Percentiles rank a stretch among this genome's conserved stretches.
Conservation (phyloP, 2,797 vertebrate genomes). For the Macropus fuliginosus region DNA sequence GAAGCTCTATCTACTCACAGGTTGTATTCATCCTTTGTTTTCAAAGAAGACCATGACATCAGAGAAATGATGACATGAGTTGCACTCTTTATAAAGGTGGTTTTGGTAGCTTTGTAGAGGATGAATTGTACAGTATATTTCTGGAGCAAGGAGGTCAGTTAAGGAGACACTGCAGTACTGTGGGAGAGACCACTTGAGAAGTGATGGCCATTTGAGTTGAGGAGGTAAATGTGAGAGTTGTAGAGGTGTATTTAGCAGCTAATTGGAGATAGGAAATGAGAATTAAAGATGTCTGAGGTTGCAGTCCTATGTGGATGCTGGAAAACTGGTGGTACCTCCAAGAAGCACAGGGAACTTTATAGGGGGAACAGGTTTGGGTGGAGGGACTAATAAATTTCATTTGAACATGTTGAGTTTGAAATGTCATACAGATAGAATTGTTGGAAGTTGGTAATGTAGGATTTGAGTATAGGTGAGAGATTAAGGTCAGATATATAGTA, state of each 20-base stretch:
- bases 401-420: background rate
- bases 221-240: background rate
- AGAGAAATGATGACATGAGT: too few species aligned
- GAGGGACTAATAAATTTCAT: background rate
- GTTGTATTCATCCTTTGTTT: too few species aligned
- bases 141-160: background rate
- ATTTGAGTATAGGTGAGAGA: background rate
- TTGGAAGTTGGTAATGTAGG: background rate
- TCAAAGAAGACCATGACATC: too few species aligned
- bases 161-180: background rate
- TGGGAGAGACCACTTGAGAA: background rate
- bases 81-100: background rate
- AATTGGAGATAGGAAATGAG: background rate
- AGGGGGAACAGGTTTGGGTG: background rate
- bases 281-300: background rate
- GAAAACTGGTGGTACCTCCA: background rate
- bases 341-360: background rate
- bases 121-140: background rate
- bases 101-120: background rate
- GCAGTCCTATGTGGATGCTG: background rate
- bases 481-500: background rate
- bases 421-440: background rate
- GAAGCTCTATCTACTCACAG: too few species aligned
- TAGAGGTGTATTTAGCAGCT: background rate
- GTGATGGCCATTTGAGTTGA: background rate